Percentiles rank a stretch among this genome's conserved stretches.
Evolutionary conservation across 2,797 vertebrate species (phyloP).

Genomic region (Euphonia xanthogaster): DNA sequence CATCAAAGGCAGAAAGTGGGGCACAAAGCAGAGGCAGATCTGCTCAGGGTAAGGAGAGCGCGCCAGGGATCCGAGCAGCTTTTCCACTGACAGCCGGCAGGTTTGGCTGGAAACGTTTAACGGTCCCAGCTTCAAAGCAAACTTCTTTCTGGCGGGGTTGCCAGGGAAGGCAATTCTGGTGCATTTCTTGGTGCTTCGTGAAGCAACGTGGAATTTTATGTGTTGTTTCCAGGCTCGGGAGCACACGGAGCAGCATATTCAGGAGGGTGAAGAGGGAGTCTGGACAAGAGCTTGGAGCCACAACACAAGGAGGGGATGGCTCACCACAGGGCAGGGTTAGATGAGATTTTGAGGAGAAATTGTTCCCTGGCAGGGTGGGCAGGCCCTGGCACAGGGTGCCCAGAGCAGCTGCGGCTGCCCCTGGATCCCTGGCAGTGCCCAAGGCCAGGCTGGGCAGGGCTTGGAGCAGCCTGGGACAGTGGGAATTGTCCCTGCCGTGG

Average conservation of each 20-base stretch:
- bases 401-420: background rate
- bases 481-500: background rate
- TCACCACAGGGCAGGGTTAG: fast-evolving
- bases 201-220: fast-evolving
- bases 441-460: fast-evolving
- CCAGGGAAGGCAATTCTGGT: fast-evolving
- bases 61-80: no score
- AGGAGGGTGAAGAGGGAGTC: background rate
- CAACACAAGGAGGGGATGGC: background rate
- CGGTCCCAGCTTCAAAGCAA: fast-evolving
- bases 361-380: fast-evolving
- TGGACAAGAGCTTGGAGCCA: background rate
- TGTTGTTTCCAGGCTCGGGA: background rate
- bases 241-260: fast-evolving
- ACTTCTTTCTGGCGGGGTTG: fast-evolving
- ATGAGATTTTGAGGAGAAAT: fast-evolving
- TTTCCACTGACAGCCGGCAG: fast-evolving
- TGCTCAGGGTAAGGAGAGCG: fast-evolving
- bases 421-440: background rate
- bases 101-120: background rate
- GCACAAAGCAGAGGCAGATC: background rate
- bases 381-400: background rate
- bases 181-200: fast-evolving
- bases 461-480: fast-evolving
- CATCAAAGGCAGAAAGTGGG: fast-evolving